phyloP scores from a whole-genome alignment of 2,888 invertebrate genomes.

The Pollenia labialis region DNA sequence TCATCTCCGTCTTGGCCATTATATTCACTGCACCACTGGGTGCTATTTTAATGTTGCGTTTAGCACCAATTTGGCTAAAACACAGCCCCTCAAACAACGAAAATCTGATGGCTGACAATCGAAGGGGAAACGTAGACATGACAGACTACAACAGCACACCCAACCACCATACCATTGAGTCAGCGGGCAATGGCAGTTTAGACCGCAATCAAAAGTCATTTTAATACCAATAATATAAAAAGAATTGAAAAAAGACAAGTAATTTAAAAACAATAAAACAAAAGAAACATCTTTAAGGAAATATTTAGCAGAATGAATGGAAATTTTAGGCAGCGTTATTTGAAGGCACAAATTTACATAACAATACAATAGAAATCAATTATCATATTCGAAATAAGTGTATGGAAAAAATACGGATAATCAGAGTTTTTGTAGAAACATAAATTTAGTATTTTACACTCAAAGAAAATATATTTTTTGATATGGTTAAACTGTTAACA shows the following conservation, averaged over 20 bases:
- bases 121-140: constrained; percentile 3
- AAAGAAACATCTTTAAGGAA: constrained; percentile 2
- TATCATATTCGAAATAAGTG: too few species aligned
- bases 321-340: not conserved
- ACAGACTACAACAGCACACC: constrained; percentile 11
- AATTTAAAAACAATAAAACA: not conserved
- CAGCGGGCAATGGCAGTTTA: constrained; percentile 64
- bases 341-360: not conserved
- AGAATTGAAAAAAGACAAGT: constrained; percentile 7
- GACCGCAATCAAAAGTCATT: constrained; percentile 69
- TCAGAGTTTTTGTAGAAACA: too few species aligned
- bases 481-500: too few species aligned
- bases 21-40: constrained; percentile 86
- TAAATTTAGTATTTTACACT: too few species aligned
- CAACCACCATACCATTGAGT: constrained; percentile 49
- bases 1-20: constrained; percentile 85
- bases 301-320: not conserved
- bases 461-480: too few species aligned
- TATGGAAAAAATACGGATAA: too few species aligned
- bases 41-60: constrained; percentile 83
- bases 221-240: constrained; percentile 58
- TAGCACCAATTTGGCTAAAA: constrained; percentile 83
- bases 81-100: constrained; percentile 67
- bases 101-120: constrained; percentile 17
- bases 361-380: not conserved